A percentile compares a stretch with the other conserved stretches of the same genome.
phyloP scores from a whole-genome alignment of 2,797 vertebrate genomes.

The Champsocephalus esox region DNA sequence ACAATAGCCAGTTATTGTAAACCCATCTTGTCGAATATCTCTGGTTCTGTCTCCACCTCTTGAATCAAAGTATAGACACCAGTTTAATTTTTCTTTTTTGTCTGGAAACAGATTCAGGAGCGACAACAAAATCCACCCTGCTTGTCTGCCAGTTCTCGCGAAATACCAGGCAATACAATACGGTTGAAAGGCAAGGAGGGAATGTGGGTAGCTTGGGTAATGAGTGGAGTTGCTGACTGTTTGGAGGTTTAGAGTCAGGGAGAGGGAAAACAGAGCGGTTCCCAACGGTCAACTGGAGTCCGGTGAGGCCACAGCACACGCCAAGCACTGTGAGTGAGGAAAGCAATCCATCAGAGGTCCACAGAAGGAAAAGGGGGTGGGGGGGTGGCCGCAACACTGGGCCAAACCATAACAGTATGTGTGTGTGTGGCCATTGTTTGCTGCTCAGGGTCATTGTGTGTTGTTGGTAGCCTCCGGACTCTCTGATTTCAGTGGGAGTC shows the following conservation, averaged over 20 bases:
- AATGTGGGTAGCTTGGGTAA: conserved; percentile 40
- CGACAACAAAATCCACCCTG: conserved; percentile 32
- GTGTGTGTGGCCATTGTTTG: conserved; percentile 79
- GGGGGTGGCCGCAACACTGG: conserved; percentile 29
- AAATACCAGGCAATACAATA: conserved; percentile 49
- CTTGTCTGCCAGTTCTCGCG: conserved; percentile 41
- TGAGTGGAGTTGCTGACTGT: conserved; percentile 60
- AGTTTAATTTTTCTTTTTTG: conserved; percentile 38
- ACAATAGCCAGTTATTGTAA: conserved; percentile 17
- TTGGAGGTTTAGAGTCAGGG: conserved; percentile 51
- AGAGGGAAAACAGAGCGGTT: conserved; percentile 68
- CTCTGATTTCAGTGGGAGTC: conserved; percentile 71
- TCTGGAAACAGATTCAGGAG: conserved; percentile 44
- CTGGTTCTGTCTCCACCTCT: conserved; percentile 23
- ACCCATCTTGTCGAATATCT: conserved; percentile 20
- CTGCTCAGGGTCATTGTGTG: conserved; percentile 66
- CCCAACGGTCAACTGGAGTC: conserved; percentile 66
- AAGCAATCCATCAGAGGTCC: conserved; percentile 79
- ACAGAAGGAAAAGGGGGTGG: conserved; percentile 33
- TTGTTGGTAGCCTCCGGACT: conserved; percentile 64
- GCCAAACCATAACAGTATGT: conserved; percentile 71
- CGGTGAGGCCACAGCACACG: conserved; percentile 65
- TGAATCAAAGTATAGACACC: conserved; percentile 27
- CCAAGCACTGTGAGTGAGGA: conserved; percentile 72
- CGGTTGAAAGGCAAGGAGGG: conserved; percentile 23